Evolutionary conservation across 2,888 invertebrate genomes (phyloP), one percentile per base, ranked within the genome.

Genomic region (Odontothrips loti): DNA sequence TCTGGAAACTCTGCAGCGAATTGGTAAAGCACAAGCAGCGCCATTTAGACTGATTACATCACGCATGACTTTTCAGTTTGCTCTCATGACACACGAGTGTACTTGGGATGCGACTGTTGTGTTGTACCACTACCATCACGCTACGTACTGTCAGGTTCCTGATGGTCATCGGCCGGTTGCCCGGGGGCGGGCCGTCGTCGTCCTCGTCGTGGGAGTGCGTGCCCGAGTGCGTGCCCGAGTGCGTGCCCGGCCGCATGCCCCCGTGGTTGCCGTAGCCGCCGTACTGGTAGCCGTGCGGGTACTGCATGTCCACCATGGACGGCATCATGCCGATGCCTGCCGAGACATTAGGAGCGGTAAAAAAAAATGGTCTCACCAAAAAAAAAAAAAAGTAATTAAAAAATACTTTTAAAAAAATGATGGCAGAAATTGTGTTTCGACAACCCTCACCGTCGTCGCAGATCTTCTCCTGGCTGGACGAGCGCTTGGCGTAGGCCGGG

Each of bases 91-190:
- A 75, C 68, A 75, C 23, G 12, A 12, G 23, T 75, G 68, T 27
- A 75, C 68, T 27, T 27, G 23, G 34, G 34, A 43, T 43, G 34
- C 34, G 34, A 2, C 34, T 23, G 23, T 11, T 27, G 23, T 75
- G 3, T n/a, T 23, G 58, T 20, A 15, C 58, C 58, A 15, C 58
- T 15, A 10, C n/a, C 27, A 27, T 23, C 51, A 6, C 68, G 8
- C 12, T 75, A 27, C 68, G 8, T 27, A 75, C 68, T 27, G 68
- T 96, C 83, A 97, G 90, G 87, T 95, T 97, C 84, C 97, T 91
- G 87, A 97, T 96, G 84, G 96, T 91, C 86, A 96, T 92, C 79
- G 95, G 94, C n/a, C 94, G 94, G 84, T 93, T 92, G 23, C 93
- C 93, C 15, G 93, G 93, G 20, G 93, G 92, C 81, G 93, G 93